Evolutionary conservation across 2,797 vertebrate species (phyloP), one percentile per base, ranked within the genome.

Genomic region (Parotocinclus haroldoi): DNA sequence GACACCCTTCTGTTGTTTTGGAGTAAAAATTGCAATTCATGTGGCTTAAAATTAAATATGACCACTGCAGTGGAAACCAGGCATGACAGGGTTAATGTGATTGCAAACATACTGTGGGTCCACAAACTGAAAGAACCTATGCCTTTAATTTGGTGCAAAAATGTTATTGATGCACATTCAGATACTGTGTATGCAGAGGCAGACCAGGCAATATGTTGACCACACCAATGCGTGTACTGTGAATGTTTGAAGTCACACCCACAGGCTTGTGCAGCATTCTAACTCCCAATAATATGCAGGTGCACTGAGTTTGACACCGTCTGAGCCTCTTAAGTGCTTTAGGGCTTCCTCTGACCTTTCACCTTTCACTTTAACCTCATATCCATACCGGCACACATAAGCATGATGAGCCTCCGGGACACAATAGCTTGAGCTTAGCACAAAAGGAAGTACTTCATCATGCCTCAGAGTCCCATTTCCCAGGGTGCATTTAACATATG

Each of bases 361-460:
- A 62, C 57, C 74, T 61, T 62, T 54, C 50, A 66, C 53, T 69
- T 76, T 19, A 76, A 78, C 73, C 66, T 62, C 38, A 38, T 39
- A 55, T 48, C 39, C 44, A 37, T 37, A 12, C 13, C 36, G 6
- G 14, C 10, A 48, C 58, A 38, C 37, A 11, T 71, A 44, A 68
- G 57, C 63, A 61, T 62, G 68, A 77, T 44, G 66, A 72, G 72
- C 76, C 76, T 75, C 51, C 42, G 57, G 76, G 72, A 78, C 51
- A 72, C 72, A 72, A 75, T 50, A 58, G 18, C 62, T 52, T 63
- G 38, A 69, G 56, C 48, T 36, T 60, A 46, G 50, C 19, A 64
- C 68, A 60, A 62, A 58, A 78, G 67, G 73, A 78, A 77, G 67
- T 62, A 84, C 84, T 81, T 84, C 71, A 84, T 80, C 79, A 62